These are phyloP conservation scores for Trinorchestia longiramus DNA, from an alignment of 1,140 invertebrate species.

Conservation along the genomic window DNA sequence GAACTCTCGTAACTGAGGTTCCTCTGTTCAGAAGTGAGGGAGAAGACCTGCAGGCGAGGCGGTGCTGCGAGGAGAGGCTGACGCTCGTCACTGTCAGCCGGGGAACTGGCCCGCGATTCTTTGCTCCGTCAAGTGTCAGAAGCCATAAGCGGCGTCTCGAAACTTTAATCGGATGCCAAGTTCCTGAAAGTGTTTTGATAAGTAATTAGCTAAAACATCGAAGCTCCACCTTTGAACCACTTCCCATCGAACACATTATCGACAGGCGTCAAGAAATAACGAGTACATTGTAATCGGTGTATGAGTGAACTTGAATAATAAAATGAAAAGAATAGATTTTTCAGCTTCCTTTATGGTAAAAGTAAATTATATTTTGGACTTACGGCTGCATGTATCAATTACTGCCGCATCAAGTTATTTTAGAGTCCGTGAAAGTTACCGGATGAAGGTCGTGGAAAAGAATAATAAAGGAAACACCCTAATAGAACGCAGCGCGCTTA, in stretches of 20 bases:
- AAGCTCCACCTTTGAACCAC: neutral
- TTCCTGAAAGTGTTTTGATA: constrained; percentile 54
- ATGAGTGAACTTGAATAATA: too few relatives aligned
- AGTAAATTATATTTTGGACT: too few relatives aligned
- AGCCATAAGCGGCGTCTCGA: constrained; percentile 32
- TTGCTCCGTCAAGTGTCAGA: constrained; percentile 30
- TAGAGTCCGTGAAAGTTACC: too few relatives aligned
- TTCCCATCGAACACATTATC: neutral
- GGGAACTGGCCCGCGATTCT: neutral
- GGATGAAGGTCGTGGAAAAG: too few relatives aligned
- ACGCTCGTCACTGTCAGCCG: constrained; percentile 3
- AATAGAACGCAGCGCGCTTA: too few relatives aligned
- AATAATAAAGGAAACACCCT: too few relatives aligned
- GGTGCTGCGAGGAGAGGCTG: neutral
- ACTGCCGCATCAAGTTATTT: too few relatives aligned
- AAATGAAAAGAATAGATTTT: too few relatives aligned
- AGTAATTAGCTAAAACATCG: constrained; percentile 51
- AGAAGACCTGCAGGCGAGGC: neutral
- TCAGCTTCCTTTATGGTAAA: too few relatives aligned
- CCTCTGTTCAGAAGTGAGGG: neutral
- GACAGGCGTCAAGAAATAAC: neutral
- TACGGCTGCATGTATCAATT: too few relatives aligned
- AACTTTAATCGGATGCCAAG: constrained; percentile 55
- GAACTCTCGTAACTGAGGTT: neutral
- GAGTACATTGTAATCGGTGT: neutral